Conservation (phyloP, 2,888 invertebrate species). For the Toxonevra muliebris region DNA sequence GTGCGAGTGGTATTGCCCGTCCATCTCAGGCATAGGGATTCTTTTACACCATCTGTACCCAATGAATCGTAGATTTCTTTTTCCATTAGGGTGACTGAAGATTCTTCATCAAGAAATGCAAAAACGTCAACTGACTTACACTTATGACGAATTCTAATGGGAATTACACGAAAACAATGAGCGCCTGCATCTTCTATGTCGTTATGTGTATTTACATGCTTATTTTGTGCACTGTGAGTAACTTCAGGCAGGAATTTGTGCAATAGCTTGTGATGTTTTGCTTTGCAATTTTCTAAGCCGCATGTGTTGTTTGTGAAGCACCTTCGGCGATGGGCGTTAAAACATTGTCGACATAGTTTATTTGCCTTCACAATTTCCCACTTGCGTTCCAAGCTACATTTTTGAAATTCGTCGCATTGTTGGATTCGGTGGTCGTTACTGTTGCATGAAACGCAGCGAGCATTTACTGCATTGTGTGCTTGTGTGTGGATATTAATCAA, state of each 20-base stretch:
- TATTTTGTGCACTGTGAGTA: too few relatives aligned
- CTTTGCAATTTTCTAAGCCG: conserved; percentile 2
- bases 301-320: conserved; percentile 5
- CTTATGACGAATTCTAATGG: conserved; percentile 7
- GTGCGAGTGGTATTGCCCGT: conserved; percentile 13
- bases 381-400: background rate
- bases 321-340: conserved; percentile 10
- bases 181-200: too few relatives aligned
- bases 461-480: too few relatives aligned
- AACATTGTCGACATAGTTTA: conserved; percentile 17
- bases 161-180: background rate
- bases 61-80: conserved; percentile 7
- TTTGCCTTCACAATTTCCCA: conserved; percentile 12
- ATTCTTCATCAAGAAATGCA: conserved; percentile 10
- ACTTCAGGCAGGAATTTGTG: background rate
- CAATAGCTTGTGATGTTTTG: background rate
- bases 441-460: background rate
- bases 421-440: background rate
- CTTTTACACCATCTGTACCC: background rate
- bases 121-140: conserved; percentile 1
- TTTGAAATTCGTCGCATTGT: conserved; percentile 1
- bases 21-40: conserved; percentile 6
- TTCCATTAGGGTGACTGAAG: conserved; percentile 10
- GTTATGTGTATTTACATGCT: too few relatives aligned
- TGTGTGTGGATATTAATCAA: too few relatives aligned